Evolutionary conservation across 2,888 invertebrate species (phyloP).

Genomic region (Sminthurides aquaticus): DNA sequence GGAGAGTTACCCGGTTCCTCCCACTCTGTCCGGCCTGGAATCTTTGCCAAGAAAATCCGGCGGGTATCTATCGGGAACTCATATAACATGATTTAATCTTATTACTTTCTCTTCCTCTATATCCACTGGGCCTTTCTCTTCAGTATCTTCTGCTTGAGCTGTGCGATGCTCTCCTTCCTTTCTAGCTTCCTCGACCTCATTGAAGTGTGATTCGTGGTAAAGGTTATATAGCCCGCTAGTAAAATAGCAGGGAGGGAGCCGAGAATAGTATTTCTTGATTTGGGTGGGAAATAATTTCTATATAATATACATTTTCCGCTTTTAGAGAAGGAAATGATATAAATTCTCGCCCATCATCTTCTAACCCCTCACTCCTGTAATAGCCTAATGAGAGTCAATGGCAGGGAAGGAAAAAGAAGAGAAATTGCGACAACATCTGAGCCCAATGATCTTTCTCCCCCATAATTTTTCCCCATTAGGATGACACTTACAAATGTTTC

Average conservation of each 20-base stretch:
- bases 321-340: not conserved
- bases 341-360: not conserved
- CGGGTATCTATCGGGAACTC: no score
- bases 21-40: not conserved
- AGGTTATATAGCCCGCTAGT: no score
- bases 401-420: slow-evolving; percentile 18
- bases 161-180: no score
- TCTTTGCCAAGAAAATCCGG: not conserved
- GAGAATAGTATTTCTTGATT: no score
- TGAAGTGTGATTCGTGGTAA: no score
- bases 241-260: no score
- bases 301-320: not conserved
- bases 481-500: not conserved
- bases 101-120: no score
- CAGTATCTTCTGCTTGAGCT: no score
- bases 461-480: not conserved
- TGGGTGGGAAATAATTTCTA: not conserved
- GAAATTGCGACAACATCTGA: slow-evolving; percentile 11
- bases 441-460: not conserved
- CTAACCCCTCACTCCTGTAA: slow-evolving; percentile 1
- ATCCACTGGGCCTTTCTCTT: no score
- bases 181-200: no score
- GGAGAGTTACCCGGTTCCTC: not conserved
- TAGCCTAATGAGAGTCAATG: slow-evolving; percentile 21
- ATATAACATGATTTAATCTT: no score